A percentile compares a stretch with the other conserved stretches of the same genome.
Evolutionary conservation across 2,888 invertebrate genomes (phyloP).

Genomic region (Unio pictorum): DNA sequence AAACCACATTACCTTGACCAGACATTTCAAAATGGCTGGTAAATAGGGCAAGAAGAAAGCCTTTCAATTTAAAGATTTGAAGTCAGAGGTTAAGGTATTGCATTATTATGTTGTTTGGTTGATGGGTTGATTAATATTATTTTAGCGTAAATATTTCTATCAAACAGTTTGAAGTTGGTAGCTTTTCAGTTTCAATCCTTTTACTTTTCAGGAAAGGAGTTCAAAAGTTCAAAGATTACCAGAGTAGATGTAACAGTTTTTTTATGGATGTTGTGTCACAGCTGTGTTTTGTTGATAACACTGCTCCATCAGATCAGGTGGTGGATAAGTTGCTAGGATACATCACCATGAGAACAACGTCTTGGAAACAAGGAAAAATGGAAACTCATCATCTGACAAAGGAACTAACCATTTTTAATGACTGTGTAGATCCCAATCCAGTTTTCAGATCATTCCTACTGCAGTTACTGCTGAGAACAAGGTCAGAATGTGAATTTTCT

Average conservation of each 20-base stretch:
- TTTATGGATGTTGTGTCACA: conserved; percentile 22
- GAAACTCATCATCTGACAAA: conserved; percentile 30
- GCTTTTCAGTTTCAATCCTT: background rate
- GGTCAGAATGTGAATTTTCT: conserved; percentile 25
- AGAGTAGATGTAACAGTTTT: conserved; percentile 20
- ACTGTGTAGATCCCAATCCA: conserved; percentile 60
- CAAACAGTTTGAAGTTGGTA: too few species aligned
- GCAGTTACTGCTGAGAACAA: conserved; percentile 55
- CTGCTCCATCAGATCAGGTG: conserved; percentile 19
- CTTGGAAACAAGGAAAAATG: background rate
- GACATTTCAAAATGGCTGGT: too few species aligned
- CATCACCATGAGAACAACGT: conserved; percentile 3
- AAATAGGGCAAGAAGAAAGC: too few species aligned
- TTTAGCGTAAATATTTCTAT: too few species aligned
- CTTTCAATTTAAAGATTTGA: too few species aligned
- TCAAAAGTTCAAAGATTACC: conserved; percentile 15
- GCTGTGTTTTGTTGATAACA: conserved; percentile 24
- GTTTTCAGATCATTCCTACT: conserved; percentile 60
- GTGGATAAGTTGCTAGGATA: conserved; percentile 17
- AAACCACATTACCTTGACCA: too few species aligned
- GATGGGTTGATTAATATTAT: too few species aligned
- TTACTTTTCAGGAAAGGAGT: conserved; percentile 6
- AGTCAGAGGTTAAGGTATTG: too few species aligned
- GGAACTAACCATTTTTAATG: conserved; percentile 52
- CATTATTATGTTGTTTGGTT: too few species aligned